Percentiles rank a stretch among this genome's conserved stretches.
Conservation (phyloP, 2,888 invertebrate genomes). For the Lepidochrysops patricia region DNA sequence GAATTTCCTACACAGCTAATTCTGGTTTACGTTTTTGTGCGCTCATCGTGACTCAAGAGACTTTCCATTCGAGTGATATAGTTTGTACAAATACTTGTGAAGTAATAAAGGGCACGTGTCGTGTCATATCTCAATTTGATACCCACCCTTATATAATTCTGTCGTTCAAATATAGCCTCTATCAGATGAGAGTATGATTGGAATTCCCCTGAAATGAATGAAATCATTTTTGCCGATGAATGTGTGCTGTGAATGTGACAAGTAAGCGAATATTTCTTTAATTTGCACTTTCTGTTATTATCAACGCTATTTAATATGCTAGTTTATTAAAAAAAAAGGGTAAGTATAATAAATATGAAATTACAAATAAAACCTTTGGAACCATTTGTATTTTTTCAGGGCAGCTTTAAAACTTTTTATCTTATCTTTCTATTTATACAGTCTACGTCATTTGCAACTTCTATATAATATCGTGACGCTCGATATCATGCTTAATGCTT, state of each 20-base stretch:
- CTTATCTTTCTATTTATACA: no score
- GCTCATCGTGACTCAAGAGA: conserved; percentile 27
- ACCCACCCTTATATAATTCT: neutral
- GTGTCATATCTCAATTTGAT: conserved; percentile 59
- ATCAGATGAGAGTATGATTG: neutral
- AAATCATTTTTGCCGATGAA: conserved; percentile 1
- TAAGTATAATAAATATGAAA: no score
- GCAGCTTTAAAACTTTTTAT: no score
- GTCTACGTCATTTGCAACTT: no score
- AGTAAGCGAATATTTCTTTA: conserved; percentile 24
- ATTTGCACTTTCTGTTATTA: neutral
- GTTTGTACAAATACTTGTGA: conserved; percentile 67
- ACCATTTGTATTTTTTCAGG: no score
- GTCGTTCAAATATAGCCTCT: neutral
- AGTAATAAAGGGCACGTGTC: conserved; percentile 69
- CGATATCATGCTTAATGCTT: no score
- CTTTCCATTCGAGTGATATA: conserved; percentile 61
- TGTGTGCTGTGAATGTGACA: conserved; percentile 34
- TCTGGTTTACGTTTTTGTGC: neutral
- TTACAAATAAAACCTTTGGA: no score
- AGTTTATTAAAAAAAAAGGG: no score
- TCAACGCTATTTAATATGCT: neutral
- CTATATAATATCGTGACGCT: no score
- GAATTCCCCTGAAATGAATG: neutral
- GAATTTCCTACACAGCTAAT: no score